These are phyloP conservation scores for Drosophila gunungcola DNA, from an alignment of 1,140 invertebrate genomes.

Conservation along the genomic window DNA sequence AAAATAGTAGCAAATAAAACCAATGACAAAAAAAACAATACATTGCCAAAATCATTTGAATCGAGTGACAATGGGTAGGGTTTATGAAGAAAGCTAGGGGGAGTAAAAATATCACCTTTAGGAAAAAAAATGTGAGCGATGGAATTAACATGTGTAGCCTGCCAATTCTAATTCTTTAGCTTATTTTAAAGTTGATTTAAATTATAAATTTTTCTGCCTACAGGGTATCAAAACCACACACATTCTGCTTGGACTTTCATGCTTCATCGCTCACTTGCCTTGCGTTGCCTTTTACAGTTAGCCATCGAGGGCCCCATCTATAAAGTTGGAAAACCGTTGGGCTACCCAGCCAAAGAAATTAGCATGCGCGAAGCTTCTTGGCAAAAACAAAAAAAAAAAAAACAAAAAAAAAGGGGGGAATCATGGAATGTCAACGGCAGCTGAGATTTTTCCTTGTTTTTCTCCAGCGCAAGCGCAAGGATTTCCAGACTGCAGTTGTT, in stretches of 20 bases:
- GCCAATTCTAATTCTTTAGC: neutral
- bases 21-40: too few relatives aligned
- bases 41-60: slow-evolving; percentile 35
- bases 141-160: neutral
- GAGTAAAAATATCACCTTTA: slow-evolving; percentile 24
- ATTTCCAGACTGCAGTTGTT: slow-evolving; percentile 41
- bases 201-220: neutral
- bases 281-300: slow-evolving; percentile 71
- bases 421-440: slow-evolving; percentile 78
- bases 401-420: slow-evolving; percentile 3
- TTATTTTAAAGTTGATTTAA: too few relatives aligned
- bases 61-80: slow-evolving; percentile 59
- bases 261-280: slow-evolving; percentile 76
- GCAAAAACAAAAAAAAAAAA: too few relatives aligned
- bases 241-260: slow-evolving; percentile 55
- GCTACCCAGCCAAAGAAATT: slow-evolving; percentile 60
- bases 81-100: neutral
- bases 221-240: slow-evolving; percentile 54
- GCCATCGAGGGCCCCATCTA: slow-evolving; percentile 51
- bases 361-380: slow-evolving; percentile 66
- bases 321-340: slow-evolving; percentile 31
- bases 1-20: slow-evolving; percentile 5
- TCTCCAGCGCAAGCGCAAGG: slow-evolving; percentile 55
- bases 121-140: slow-evolving; percentile 21
- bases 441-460: slow-evolving; percentile 69